Evolutionary conservation across 2,797 vertebrate genomes (phyloP).

Genomic region (Urophycis tenuis): DNA sequence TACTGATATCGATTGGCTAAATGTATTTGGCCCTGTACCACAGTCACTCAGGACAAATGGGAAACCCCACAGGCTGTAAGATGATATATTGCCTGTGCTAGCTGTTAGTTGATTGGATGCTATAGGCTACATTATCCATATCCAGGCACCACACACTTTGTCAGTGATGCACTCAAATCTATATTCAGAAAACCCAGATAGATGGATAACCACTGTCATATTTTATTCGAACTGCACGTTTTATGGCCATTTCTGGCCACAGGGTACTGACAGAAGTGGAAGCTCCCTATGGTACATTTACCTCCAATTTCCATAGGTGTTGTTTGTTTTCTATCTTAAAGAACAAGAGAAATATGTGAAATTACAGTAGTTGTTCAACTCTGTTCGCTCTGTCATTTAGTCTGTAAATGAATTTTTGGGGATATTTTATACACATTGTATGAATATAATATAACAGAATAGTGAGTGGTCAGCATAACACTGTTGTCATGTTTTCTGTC

Average conservation of each 20-base stretch:
- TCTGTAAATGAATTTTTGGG: too few species aligned
- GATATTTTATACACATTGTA: neutral
- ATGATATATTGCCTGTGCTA: neutral
- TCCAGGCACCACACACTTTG: neutral
- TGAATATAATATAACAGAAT: neutral
- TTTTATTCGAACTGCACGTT: neutral
- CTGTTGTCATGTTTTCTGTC: constrained; percentile 3
- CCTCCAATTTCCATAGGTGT: neutral
- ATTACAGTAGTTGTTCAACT: too few species aligned
- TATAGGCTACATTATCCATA: neutral
- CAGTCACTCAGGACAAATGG: neutral
- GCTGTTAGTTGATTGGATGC: constrained; percentile 4
- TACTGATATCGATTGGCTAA: neutral
- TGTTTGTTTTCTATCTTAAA: neutral
- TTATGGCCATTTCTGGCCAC: neutral
- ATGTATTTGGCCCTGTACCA: neutral
- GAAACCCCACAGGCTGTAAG: neutral
- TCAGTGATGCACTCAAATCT: neutral
- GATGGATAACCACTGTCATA: neutral
- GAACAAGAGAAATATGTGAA: neutral
- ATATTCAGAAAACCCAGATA: neutral
- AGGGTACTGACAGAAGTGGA: neutral
- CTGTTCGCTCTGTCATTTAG: too few species aligned
- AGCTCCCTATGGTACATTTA: neutral
- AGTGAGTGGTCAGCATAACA: neutral